Evolutionary conservation across 2,888 invertebrate species (phyloP).

Genomic region (Boloria selene): DNA sequence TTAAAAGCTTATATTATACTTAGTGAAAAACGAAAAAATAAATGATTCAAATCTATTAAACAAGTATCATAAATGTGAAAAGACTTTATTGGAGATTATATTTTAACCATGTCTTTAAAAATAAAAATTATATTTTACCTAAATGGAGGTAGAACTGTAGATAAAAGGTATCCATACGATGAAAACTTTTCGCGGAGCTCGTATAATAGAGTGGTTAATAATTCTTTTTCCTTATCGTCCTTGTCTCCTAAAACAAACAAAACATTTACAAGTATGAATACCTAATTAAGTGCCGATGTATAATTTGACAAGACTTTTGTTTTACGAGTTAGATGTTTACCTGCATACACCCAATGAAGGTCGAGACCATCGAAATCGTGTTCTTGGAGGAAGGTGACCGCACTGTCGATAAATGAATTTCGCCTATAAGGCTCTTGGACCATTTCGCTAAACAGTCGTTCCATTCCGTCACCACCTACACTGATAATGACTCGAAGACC

Average conservation of each 20-base stretch:
- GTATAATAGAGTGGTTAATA: conserved; percentile 80
- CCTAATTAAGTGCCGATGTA: not conserved
- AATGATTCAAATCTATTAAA: too few relatives aligned
- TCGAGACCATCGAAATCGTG: conserved; percentile 92
- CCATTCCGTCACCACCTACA: conserved; percentile 86
- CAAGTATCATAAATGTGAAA: too few relatives aligned
- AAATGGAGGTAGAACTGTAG: conserved; percentile 83
- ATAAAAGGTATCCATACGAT: conserved; percentile 79
- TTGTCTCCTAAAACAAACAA: conserved; percentile 59
- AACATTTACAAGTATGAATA: not conserved
- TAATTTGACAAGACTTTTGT: not conserved
- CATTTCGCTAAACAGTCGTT: conserved; percentile 84
- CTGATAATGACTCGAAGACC: conserved; percentile 87
- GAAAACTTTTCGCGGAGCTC: conserved; percentile 84
- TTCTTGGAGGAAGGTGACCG: conserved; percentile 84
- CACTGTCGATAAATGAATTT: conserved; percentile 84
- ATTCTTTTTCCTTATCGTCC: conserved; percentile 79
- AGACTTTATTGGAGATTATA: too few relatives aligned
- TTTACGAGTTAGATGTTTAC: conserved; percentile 47
- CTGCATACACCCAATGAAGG: conserved; percentile 90
- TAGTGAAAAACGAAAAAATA: too few relatives aligned
- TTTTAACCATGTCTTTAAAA: too few relatives aligned
- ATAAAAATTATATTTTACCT: conserved; percentile 57
- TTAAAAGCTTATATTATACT: too few relatives aligned
- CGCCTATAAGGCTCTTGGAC: conserved; percentile 80